These are phyloP conservation scores for Enteromius viviparus DNA, from an alignment of 2,797 vertebrate species.

Conservation along the genomic window DNA sequence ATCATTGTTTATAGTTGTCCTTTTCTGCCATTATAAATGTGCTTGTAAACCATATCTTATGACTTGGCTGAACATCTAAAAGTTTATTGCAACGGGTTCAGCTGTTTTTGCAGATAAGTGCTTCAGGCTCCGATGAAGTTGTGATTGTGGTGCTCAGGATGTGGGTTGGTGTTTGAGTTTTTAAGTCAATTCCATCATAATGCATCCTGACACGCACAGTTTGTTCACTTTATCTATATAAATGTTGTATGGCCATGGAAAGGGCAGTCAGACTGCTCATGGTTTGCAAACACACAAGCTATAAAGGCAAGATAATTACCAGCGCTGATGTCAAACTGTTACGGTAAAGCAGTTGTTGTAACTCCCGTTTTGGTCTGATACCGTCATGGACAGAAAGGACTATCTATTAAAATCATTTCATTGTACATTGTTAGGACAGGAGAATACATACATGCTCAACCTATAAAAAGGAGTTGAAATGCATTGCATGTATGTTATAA, in stretches of 20 bases:
- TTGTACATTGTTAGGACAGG: not conserved
- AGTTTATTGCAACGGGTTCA: not conserved
- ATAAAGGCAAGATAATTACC: not conserved
- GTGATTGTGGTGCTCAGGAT: constrained; percentile 31
- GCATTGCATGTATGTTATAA: too few species aligned
- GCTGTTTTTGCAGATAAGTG: not conserved
- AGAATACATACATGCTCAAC: not conserved
- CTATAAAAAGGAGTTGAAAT: not conserved
- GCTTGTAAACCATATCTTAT: not conserved
- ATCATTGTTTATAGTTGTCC: not conserved
- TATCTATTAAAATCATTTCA: not conserved
- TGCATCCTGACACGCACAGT: not conserved
- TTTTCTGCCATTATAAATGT: constrained; percentile 3
- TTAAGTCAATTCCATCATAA: not conserved
- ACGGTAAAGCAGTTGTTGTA: not conserved
- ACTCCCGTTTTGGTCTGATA: not conserved
- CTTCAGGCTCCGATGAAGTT: not conserved
- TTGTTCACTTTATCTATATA: not conserved
- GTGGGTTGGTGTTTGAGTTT: constrained; percentile 5
- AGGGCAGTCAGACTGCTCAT: not conserved
- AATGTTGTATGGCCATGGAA: not conserved
- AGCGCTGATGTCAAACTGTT: not conserved
- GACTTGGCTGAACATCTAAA: not conserved
- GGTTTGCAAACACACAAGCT: constrained; percentile 5
- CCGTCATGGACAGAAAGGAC: not conserved